A percentile compares a stretch with the other conserved stretches of the same genome.
phyloP scores from a whole-genome alignment of 2,888 invertebrate species.

The Sesia apiformis region DNA sequence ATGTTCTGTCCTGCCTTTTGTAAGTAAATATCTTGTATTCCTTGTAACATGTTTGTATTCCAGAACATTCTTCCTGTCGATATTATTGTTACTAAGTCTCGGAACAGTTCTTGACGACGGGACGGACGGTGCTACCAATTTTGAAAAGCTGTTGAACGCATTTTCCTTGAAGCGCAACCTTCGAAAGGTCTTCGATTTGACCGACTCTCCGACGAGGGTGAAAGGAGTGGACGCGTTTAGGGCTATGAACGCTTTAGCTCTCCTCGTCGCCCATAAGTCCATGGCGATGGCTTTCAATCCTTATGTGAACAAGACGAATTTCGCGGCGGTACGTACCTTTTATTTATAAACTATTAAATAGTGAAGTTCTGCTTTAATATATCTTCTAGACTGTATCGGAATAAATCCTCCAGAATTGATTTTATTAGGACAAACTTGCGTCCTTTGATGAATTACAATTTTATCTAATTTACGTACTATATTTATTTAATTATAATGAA shows the following conservation, averaged over 20 bases:
- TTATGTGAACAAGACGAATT: slow-evolving; percentile 70
- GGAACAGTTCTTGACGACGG: slow-evolving; percentile 61
- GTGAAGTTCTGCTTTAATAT: neutral
- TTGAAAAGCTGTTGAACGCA: slow-evolving; percentile 62
- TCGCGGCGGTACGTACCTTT: slow-evolving; percentile 61
- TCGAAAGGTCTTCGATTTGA: slow-evolving; percentile 51
- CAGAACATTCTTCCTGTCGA: slow-evolving; percentile 62
- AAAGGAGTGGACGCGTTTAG: slow-evolving; percentile 71
- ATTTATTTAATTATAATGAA: too few species aligned
- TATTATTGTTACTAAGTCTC: slow-evolving; percentile 46
- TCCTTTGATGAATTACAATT: neutral
- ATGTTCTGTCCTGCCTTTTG: too few species aligned
- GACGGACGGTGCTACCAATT: slow-evolving; percentile 55
- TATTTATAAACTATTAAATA: neutral
- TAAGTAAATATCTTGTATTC: too few species aligned
- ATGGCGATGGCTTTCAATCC: slow-evolving; percentile 76
- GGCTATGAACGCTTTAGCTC: slow-evolving; percentile 68
- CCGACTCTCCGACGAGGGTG: slow-evolving; percentile 49
- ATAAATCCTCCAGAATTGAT: neutral
- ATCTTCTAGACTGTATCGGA: neutral
- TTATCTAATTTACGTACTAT: neutral
- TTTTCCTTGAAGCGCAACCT: slow-evolving; percentile 69
- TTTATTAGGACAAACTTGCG: neutral
- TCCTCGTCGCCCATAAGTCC: slow-evolving; percentile 73
- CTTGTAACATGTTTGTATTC: slow-evolving; percentile 14